Conservation (phyloP, 2,113 vertebrate genomes). For the Neolamprologus caudopunctatus region DNA sequence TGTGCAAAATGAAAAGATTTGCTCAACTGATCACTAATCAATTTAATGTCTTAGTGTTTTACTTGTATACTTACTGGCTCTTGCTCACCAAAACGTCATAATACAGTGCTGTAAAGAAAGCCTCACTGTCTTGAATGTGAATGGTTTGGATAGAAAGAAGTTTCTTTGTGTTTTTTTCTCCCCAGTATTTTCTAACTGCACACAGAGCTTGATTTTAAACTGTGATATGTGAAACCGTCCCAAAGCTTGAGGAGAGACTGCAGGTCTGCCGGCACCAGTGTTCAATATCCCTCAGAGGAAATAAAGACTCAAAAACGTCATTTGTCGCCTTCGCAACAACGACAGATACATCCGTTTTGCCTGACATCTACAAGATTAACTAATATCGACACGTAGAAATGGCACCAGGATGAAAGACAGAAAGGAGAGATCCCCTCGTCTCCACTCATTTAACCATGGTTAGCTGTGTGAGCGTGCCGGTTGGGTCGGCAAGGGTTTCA, state of each 20-base stretch:
- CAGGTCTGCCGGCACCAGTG: slow-evolving; percentile 62
- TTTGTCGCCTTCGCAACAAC: background rate
- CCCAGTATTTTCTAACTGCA: background rate
- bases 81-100: background rate
- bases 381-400: slow-evolving; percentile 16
- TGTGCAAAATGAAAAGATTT: background rate
- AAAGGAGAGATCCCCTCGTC: background rate
- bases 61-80: background rate
- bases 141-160: background rate
- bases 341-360: slow-evolving; percentile 63
- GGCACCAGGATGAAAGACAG: slow-evolving; percentile 70
- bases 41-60: background rate
- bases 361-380: slow-evolving; percentile 63
- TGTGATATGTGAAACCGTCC: slow-evolving; percentile 30
- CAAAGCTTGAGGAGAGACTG: slow-evolving; percentile 63
- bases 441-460: background rate
- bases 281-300: slow-evolving; percentile 42
- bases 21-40: background rate
- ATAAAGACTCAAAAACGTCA: slow-evolving; percentile 32
- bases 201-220: slow-evolving; percentile 10
- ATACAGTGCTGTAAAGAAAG: background rate
- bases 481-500: slow-evolving; percentile 36
- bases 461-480: slow-evolving; percentile 21
- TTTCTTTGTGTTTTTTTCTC: background rate
- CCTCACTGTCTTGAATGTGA: background rate